These are phyloP conservation scores for Drosophila robusta DNA, from an alignment of 2,888 invertebrate genomes.

Conservation along the genomic window DNA sequence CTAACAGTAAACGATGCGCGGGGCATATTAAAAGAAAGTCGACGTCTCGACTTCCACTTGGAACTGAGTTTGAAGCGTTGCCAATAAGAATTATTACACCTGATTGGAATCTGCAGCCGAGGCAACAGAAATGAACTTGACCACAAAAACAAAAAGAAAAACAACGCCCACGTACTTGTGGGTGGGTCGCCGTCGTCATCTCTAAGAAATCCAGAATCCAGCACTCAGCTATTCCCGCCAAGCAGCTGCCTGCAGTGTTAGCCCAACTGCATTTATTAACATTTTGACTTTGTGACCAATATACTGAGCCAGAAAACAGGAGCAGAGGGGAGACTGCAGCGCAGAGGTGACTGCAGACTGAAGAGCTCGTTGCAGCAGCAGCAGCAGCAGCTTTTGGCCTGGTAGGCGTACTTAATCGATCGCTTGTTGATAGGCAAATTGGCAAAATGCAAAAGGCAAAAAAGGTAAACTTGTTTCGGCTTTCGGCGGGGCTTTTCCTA, in stretches of 20 bases:
- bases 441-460: conserved; percentile 68
- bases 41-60: conserved; percentile 43
- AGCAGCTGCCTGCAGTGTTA: conserved; percentile 38
- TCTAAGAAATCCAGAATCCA: conserved; percentile 26
- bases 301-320: conserved; percentile 30
- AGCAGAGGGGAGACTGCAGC: conserved; percentile 2
- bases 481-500: conserved; percentile 45
- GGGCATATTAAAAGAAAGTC: conserved; percentile 71
- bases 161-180: conserved; percentile 72
- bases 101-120: conserved; percentile 84
- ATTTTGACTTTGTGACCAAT: conserved; percentile 82
- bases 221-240: conserved; percentile 24
- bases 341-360: background rate
- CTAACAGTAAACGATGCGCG: conserved; percentile 71
- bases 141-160: conserved; percentile 56
- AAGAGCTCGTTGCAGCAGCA: conserved; percentile 19
- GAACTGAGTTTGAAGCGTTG: conserved; percentile 74
- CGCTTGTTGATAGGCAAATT: conserved; percentile 83
- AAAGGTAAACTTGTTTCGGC: conserved; percentile 75
- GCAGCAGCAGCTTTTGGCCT: conserved; percentile 40
- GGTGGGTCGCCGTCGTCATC: conserved; percentile 62
- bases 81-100: conserved; percentile 85
- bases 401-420: conserved; percentile 80
- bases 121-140: conserved; percentile 81
- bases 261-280: conserved; percentile 77